Conservation (phyloP, 2,113 vertebrate genomes). For the Polyodon spathula region DNA sequence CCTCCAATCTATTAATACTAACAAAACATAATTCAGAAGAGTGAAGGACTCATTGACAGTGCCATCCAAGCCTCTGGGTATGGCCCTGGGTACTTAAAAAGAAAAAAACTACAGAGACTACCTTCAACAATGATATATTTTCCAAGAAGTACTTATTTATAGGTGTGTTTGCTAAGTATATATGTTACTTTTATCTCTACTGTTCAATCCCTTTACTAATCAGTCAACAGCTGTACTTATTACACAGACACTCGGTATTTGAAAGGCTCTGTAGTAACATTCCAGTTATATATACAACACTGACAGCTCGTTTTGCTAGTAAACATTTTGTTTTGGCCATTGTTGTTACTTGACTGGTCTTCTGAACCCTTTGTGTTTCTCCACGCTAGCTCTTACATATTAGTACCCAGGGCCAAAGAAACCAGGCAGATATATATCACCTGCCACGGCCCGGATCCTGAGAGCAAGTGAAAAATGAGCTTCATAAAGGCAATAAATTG, state of each 20-base stretch:
- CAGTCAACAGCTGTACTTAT: conserved; percentile 18
- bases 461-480: conserved; percentile 68
- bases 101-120: no score
- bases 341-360: no score
- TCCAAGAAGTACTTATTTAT: no score
- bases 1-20: no score
- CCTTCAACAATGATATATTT: no score
- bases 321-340: conserved; percentile 39
- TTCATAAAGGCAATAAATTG: conserved; percentile 71
- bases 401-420: conserved; percentile 60
- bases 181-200: conserved; percentile 30
- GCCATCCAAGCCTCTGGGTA: no score
- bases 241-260: conserved; percentile 23
- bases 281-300: conserved; percentile 52
- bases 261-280: conserved; percentile 1
- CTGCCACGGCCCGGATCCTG: conserved; percentile 56
- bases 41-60: no score
- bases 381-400: conserved; percentile 61
- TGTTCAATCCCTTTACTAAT: conserved; percentile 7
- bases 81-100: no score
- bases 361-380: conserved; percentile 48
- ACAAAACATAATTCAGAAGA: no score
- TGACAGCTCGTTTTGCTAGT: conserved; percentile 45
- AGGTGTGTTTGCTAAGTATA: no score
- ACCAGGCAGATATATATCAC: conserved; percentile 60